phyloP scores from a whole-genome alignment of 2,797 vertebrate species.

The Mormyrus proboscirostris region DNA sequence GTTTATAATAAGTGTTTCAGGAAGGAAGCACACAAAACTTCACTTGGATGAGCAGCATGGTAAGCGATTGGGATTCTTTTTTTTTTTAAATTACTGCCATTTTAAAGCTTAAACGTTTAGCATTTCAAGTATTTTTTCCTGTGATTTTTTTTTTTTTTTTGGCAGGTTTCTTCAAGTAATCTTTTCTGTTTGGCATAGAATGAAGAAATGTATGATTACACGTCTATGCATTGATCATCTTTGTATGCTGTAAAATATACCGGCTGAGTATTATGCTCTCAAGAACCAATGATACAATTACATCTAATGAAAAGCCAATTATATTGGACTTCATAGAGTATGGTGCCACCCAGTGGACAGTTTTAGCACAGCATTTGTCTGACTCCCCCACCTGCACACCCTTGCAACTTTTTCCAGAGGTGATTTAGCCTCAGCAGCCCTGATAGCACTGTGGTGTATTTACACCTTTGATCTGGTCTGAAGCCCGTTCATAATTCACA shows the following conservation, averaged over 20 bases:
- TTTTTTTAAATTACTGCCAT: background rate
- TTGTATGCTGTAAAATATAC: background rate
- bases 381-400: background rate
- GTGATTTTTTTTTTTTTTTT: background rate
- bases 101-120: background rate
- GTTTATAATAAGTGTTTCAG: background rate
- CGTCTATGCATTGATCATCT: background rate
- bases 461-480: background rate
- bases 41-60: background rate
- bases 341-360: background rate
- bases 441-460: background rate
- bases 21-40: background rate
- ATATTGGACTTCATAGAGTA: background rate
- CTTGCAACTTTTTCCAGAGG: background rate
- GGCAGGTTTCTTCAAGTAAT: background rate
- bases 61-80: background rate
- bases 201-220: background rate
- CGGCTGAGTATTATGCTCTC: background rate
- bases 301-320: background rate
- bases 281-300: background rate
- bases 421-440: background rate
- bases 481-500: constrained; percentile 20
- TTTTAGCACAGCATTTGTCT: background rate
- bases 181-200: background rate
- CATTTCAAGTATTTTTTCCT: background rate